phyloP scores from a whole-genome alignment of 1,140 invertebrate genomes.

The Saccostrea cuccullata region DNA sequence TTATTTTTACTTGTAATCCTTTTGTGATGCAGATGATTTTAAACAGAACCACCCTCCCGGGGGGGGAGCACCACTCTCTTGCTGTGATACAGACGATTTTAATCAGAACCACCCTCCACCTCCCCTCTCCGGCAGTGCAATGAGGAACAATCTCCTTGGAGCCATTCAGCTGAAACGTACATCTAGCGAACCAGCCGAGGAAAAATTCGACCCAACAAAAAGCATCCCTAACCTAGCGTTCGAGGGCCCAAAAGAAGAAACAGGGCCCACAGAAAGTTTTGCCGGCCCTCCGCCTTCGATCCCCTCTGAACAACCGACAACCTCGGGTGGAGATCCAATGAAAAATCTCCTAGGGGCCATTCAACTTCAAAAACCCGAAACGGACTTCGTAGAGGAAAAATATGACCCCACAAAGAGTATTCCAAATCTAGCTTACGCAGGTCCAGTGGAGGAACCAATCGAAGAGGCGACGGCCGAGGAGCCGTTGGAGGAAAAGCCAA shows the following conservation, averaged over 20 bases:
- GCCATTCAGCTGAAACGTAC: conserved; percentile 6
- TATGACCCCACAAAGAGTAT: conserved; percentile 5
- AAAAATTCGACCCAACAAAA: conserved; percentile 15
- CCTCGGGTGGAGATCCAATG: neutral
- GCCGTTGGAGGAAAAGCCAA: neutral
- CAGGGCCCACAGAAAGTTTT: neutral
- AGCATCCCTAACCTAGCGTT: neutral
- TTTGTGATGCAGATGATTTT: neutral
- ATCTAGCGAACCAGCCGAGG: neutral
- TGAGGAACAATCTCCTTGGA: neutral
- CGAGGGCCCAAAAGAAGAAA: neutral
- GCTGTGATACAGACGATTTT: neutral
- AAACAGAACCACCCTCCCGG: neutral
- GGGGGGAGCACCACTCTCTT: neutral
- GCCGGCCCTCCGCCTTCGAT: neutral
- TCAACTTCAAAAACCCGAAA: neutral
- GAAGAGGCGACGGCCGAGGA: neutral
- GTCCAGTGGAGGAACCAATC: neutral
- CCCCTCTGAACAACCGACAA: neutral
- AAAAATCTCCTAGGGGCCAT: conserved; percentile 2
- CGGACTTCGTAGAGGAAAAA: conserved; percentile 15
- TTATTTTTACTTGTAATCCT: neutral
- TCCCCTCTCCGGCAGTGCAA: neutral
- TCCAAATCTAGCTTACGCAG: neutral
- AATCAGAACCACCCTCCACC: neutral